These are phyloP conservation scores for Drosophila equinoxialis DNA, from an alignment of 1,140 invertebrate genomes.

Conservation along the genomic window DNA sequence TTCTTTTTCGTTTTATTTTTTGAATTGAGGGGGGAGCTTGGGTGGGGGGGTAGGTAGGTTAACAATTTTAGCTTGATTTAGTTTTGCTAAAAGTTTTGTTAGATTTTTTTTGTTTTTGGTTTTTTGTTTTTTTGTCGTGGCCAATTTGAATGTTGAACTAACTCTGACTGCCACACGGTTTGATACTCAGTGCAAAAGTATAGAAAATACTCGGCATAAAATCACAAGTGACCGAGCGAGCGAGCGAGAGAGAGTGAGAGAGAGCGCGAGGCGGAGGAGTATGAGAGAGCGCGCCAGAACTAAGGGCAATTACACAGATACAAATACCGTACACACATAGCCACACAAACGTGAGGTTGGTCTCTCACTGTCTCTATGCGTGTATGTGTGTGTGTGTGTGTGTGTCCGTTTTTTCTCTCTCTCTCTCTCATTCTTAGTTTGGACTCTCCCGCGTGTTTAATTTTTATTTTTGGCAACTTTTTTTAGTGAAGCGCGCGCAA, in stretches of 20 bases:
- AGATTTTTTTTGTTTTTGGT: constrained; percentile 30
- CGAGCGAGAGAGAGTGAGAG: constrained; percentile 21
- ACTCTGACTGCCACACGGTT: constrained; percentile 56
- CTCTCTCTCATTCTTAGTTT: constrained; percentile 19
- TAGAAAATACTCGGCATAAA: constrained; percentile 38
- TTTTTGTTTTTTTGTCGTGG: constrained; percentile 25
- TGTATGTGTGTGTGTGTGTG: constrained; percentile 1
- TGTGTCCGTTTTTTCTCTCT: too few relatives aligned
- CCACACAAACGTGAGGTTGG: constrained; percentile 5
- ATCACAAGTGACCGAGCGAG: constrained; percentile 15
- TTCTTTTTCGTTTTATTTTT: constrained; percentile 11
- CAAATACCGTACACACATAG: constrained; percentile 25
- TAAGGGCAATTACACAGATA: constrained; percentile 61
- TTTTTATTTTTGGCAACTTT: constrained; percentile 73
- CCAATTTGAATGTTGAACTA: constrained; percentile 54
- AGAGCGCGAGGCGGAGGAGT: constrained; percentile 7
- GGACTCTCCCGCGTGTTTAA: constrained; percentile 53
- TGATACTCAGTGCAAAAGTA: constrained; percentile 52
- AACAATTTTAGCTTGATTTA: background rate
- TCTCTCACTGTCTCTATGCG: constrained; percentile 7
- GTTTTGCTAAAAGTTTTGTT: constrained; percentile 27
- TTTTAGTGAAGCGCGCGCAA: constrained; percentile 66
- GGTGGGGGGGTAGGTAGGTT: background rate
- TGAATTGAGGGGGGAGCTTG: background rate
- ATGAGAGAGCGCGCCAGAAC: constrained; percentile 23